Conservation (phyloP, 2,797 vertebrate genomes). For the Apogon hyalosoma region DNA sequence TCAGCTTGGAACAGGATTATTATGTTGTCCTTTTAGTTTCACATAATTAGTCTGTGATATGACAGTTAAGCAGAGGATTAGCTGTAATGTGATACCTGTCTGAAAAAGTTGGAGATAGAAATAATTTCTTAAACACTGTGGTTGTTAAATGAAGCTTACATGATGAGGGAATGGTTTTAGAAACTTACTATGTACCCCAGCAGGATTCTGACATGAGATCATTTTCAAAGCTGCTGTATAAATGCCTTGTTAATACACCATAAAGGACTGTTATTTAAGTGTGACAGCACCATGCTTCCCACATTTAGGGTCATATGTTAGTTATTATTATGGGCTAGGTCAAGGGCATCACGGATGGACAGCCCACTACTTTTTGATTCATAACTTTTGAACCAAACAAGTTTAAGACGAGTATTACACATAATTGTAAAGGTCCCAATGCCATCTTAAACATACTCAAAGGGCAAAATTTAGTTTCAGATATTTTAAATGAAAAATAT, state of each 20-base stretch:
- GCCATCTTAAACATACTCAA: no score
- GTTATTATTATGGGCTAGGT: no score
- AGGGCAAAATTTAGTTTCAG: no score
- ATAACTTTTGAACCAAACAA: no score
- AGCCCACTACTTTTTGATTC: no score
- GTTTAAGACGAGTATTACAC: no score
- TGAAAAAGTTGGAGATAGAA: background rate
- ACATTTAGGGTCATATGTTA: background rate
- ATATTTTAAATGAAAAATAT: no score
- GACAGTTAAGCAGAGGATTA: background rate
- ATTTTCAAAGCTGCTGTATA: slow-evolving; percentile 15
- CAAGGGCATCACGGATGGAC: no score
- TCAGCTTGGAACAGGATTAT: background rate
- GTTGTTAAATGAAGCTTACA: slow-evolving; percentile 6
- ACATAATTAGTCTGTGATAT: background rate
- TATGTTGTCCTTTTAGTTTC: slow-evolving; percentile 10
- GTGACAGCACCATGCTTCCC: slow-evolving; percentile 17
- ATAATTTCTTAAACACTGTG: slow-evolving; percentile 17
- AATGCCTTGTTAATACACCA: slow-evolving; percentile 30
- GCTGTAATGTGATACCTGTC: background rate
- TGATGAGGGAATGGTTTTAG: slow-evolving; percentile 11
- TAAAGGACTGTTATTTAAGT: slow-evolving; percentile 43
- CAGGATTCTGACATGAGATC: slow-evolving; percentile 26
- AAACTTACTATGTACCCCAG: slow-evolving; percentile 29
- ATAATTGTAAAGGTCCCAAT: no score